These are phyloP conservation scores for Fregata magnificens DNA, from an alignment of 2,113 vertebrate genomes.

Conservation along the genomic window DNA sequence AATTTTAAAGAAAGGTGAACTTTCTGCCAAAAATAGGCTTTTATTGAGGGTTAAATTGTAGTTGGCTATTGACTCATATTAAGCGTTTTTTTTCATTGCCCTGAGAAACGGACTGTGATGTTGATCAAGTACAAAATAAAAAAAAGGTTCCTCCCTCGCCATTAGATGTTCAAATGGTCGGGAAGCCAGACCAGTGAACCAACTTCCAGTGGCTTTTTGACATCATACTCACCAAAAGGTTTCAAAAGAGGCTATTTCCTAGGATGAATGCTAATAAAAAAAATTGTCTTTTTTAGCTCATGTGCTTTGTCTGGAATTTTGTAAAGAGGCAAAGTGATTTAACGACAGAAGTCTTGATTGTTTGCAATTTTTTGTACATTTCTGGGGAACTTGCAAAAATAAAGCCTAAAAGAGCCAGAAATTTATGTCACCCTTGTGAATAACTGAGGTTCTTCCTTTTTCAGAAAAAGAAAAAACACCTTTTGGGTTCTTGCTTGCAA, in stretches of 20 bases:
- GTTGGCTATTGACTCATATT: neutral
- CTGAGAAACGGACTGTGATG: neutral
- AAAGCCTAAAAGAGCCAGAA: neutral
- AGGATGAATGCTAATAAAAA: neutral
- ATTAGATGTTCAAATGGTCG: neutral
- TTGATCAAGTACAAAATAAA: neutral
- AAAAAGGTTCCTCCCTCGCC: neutral
- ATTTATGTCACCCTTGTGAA: neutral
- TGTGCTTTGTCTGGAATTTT: neutral
- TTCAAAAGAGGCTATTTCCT: neutral
- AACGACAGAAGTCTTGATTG: neutral
- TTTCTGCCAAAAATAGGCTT: constrained; percentile 13
- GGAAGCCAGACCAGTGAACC: neutral
- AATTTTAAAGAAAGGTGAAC: neutral
- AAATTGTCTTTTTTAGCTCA: neutral
- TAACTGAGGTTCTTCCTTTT: neutral
- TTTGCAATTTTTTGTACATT: neutral
- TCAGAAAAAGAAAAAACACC: neutral
- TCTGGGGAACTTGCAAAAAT: neutral
- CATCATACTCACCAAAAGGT: neutral
- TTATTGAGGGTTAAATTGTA: neutral
- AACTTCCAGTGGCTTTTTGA: neutral
- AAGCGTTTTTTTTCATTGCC: neutral
- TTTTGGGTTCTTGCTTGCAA: neutral
- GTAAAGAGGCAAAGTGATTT: neutral